Base-by-base conservation (phyloP, 2,113 vertebrate species). In the Rhombomys opimus region DNA sequence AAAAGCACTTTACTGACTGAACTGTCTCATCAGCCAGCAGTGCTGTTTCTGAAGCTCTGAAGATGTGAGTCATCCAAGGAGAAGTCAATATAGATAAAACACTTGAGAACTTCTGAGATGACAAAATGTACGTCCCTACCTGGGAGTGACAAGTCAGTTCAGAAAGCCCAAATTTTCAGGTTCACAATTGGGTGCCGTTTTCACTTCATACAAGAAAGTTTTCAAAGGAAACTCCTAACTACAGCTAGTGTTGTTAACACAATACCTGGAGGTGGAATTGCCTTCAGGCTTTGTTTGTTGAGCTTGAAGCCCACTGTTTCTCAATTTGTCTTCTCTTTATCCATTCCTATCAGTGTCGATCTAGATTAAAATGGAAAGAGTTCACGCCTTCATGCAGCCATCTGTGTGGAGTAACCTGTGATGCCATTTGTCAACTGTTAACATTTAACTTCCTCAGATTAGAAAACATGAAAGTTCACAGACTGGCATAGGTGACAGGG, bases 221-320 rank as follows among this genome's bases (percentile, higher is more conserved):
- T 96, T 84, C 22, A 61, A 72, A 38, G 92, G 91, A 97, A 97
- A 90, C 68, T 96, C 78, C 96, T 98, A 92, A 96, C 97, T 90
- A 95, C 81, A 97, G 90, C 96, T 98, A 97, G 95, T 81, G 72
- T 89, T 93, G 96, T 93, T 94, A 97, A 93, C 1, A 0, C 52
- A 90, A 82, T 94, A 85, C 91, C 95, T 90, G 82, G 84, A 95
- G 95, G 97, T 92, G 54, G 41, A 96, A 93, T 94, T 94, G 95
- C 93, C 87, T 94, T 97, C 92, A 93, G 82, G 90, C 95, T 98
- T 93, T 96, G 87, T 96, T 96, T 87, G 46, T n/a, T 93, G 61
- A 1, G 80, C 75, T 85, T 95, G 27, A 89, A 95, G 96, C 50
- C 84, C 89, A 63, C 15, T 94, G 14, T 22, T 86, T 89, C 46